Conservation (phyloP, 64 coral and sea anemone species). For the Montipora sp. region DNA sequence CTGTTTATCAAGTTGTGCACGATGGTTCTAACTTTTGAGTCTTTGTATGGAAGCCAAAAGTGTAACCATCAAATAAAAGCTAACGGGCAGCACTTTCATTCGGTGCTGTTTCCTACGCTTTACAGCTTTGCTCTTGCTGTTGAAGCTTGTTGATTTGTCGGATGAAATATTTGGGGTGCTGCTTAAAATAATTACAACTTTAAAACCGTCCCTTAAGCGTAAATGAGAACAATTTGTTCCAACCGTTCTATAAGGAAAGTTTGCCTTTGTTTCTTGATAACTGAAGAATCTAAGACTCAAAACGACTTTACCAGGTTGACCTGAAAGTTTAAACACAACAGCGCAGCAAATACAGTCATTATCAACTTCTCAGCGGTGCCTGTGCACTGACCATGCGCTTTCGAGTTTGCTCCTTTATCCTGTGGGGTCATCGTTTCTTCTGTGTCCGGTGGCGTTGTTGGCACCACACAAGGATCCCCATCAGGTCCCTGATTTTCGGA, state of each 20-base stretch:
- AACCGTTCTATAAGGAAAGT: background rate
- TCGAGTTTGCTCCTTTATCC: background rate
- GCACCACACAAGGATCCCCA: constrained; percentile 59
- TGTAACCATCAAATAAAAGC: background rate
- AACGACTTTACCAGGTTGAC: background rate
- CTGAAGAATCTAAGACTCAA: background rate
- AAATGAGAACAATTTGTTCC: too few relatives aligned
- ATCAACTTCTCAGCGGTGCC: constrained; percentile 9
- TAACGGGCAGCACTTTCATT: background rate
- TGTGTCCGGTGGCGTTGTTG: constrained; percentile 26
- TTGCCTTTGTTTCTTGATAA: background rate
- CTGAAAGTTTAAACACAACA: constrained; percentile 1
- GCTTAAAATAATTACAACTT: background rate
- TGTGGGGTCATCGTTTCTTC: background rate
- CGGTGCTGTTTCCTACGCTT: too few relatives aligned
- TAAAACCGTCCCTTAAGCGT: too few relatives aligned
- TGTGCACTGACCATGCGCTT: constrained; percentile 2
- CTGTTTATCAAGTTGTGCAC: background rate
- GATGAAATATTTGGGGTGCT: too few relatives aligned
- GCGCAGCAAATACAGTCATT: background rate
- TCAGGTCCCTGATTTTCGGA: constrained; percentile 19
- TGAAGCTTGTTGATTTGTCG: too few relatives aligned
- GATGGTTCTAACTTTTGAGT: background rate
- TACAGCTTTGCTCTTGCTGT: too few relatives aligned
- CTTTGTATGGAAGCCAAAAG: background rate